Conservation (phyloP, 2,888 invertebrate species). For the Antitype chi region DNA sequence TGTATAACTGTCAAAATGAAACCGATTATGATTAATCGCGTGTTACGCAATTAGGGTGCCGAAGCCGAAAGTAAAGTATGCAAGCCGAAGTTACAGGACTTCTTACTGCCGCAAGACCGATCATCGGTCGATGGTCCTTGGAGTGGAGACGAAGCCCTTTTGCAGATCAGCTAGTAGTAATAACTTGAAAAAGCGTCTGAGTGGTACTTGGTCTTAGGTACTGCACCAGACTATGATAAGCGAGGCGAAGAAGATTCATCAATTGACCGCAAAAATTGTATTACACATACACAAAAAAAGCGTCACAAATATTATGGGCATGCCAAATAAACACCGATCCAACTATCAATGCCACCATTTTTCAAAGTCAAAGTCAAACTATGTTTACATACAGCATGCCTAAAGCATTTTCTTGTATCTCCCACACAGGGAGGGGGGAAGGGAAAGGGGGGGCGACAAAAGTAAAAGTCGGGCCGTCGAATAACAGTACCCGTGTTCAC, state of each 20-base stretch:
- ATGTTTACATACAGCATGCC: constrained; percentile 53
- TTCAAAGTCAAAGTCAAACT: constrained; percentile 61
- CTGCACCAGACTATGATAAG: background rate
- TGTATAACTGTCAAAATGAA: too few relatives aligned
- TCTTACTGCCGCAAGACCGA: background rate
- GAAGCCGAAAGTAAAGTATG: background rate
- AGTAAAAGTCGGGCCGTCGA: constrained; percentile 85
- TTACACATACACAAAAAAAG: background rate
- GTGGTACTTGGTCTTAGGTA: too few relatives aligned
- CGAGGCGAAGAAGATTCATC: background rate
- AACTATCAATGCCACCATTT: constrained; percentile 49
- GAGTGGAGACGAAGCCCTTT: background rate
- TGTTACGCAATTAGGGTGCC: too few relatives aligned
- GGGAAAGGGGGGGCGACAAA: constrained; percentile 68
- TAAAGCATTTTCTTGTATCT: constrained; percentile 58
- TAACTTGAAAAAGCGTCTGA: too few relatives aligned
- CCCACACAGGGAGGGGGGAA: constrained; percentile 6
- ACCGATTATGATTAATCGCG: too few relatives aligned
- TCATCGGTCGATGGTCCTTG: background rate
- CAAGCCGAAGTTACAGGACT: background rate
- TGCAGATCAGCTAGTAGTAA: background rate
- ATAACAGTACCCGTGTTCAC: constrained; percentile 87
- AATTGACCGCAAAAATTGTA: background rate
- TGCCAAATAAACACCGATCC: constrained; percentile 20
- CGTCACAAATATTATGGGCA: constrained; percentile 7